Percentiles rank a stretch among this genome's conserved stretches.
These are phyloP conservation scores for Alfaro cultratus DNA, from an alignment of 2,797 vertebrate species.

Conservation along the genomic window DNA sequence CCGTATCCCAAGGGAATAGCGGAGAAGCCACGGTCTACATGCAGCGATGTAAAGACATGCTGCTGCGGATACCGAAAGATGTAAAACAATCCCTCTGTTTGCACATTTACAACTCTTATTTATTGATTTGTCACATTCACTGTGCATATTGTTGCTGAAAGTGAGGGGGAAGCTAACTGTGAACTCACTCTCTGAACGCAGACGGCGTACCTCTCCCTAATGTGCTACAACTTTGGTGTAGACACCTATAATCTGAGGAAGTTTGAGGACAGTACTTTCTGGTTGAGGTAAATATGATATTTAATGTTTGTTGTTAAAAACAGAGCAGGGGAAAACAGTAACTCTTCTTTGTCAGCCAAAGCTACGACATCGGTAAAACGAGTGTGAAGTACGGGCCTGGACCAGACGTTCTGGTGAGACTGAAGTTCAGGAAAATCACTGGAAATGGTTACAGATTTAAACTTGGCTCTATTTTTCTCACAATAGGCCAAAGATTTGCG, in stretches of 20 bases:
- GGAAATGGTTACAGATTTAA: not conserved
- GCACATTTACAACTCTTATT: constrained; percentile 9
- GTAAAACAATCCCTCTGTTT: constrained; percentile 53
- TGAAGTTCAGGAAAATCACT: not conserved
- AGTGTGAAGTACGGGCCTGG: constrained; percentile 77
- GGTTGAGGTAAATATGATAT: constrained; percentile 87
- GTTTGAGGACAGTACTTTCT: constrained; percentile 89
- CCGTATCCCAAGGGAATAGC: constrained; percentile 85
- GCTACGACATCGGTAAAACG: constrained; percentile 90
- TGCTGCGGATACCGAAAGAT: constrained; percentile 87
- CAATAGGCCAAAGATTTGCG: constrained; percentile 89
- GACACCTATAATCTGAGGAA: constrained; percentile 82
- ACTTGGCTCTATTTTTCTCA: constrained; percentile 12
- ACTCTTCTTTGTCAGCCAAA: constrained; percentile 79
- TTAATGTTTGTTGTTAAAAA: constrained; percentile 12
- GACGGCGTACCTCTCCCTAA: constrained; percentile 86
- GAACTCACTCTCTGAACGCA: constrained; percentile 66
- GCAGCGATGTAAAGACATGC: constrained; percentile 90
- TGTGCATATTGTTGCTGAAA: constrained; percentile 35
- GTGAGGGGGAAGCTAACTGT: constrained; percentile 31
- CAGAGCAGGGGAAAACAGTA: not conserved
- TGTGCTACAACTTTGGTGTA: constrained; percentile 95
- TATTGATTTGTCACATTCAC: constrained; percentile 35
- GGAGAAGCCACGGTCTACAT: constrained; percentile 80
- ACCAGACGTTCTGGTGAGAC: constrained; percentile 86